Evolutionary conservation across 2,888 invertebrate species (phyloP).

Genomic region (Anorthoa munda): DNA sequence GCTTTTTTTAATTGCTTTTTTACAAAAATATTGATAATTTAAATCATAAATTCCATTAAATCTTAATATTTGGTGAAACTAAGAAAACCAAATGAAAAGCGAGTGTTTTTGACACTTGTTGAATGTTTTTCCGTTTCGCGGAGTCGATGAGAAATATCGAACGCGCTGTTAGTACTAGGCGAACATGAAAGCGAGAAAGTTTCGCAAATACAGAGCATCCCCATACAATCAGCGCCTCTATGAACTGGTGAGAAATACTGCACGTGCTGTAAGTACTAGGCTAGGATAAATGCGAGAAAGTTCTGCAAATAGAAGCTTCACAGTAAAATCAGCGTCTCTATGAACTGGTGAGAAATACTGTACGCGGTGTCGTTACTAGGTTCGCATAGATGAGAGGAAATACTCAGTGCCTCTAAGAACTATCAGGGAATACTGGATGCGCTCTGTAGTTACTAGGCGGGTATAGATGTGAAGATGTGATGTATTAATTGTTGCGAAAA

Average conservation of each 20-base stretch:
- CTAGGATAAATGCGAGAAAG: constrained; percentile 5
- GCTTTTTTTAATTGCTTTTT: too few relatives aligned
- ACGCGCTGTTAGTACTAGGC: constrained; percentile 35
- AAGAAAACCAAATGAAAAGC: constrained; percentile 13
- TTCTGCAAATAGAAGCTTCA: background rate
- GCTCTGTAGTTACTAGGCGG: constrained; percentile 20
- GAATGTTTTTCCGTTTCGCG: constrained; percentile 17
- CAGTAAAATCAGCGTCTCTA: constrained; percentile 3
- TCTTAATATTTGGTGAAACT: background rate
- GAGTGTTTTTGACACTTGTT: constrained; percentile 30
- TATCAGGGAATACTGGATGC: background rate
- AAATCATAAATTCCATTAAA: background rate
- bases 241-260: constrained; percentile 32
- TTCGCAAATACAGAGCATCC: constrained; percentile 1
- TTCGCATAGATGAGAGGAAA: constrained; percentile 10
- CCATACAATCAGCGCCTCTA: constrained; percentile 1
- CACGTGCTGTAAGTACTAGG: constrained; percentile 20
- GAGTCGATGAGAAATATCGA: background rate
- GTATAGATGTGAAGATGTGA: constrained; percentile 12
- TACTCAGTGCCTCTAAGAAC: constrained; percentile 9
- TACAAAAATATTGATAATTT: background rate
- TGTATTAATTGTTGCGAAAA: background rate
- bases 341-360: constrained; percentile 33
- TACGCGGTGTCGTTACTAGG: constrained; percentile 22
- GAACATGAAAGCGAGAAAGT: constrained; percentile 9